A percentile compares a stretch with the other conserved stretches of the same genome.
Conservation (phyloP, 2,113 vertebrate species). For the Rallus limicola region DNA sequence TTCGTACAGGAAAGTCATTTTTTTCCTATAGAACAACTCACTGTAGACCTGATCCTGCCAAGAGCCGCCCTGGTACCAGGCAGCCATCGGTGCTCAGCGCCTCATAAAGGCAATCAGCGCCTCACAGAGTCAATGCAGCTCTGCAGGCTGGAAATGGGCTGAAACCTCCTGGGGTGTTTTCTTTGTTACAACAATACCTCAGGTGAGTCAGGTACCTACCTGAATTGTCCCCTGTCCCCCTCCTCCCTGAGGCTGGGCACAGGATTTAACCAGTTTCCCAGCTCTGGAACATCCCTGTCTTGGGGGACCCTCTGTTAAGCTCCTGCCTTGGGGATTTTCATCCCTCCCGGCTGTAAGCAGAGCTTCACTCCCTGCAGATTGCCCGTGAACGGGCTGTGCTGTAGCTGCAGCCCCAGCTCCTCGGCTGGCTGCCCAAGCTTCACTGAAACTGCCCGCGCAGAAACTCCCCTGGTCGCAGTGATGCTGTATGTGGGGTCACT, state of each 20-base stretch:
- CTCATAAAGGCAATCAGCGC: slow-evolving; percentile 35
- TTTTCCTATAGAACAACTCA: slow-evolving; percentile 35
- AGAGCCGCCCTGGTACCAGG: neutral
- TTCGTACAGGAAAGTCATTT: slow-evolving; percentile 31
- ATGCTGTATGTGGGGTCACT: no score
- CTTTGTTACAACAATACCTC: neutral
- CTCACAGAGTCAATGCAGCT: neutral
- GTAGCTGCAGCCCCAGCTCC: neutral
- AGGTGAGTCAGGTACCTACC: neutral
- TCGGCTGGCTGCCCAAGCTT: neutral
- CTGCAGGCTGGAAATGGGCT: neutral
- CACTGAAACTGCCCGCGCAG: neutral
- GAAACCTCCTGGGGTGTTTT: neutral
- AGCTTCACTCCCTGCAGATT: neutral
- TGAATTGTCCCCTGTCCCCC: no score
- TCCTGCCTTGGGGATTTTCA: neutral
- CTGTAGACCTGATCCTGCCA: slow-evolving; percentile 30
- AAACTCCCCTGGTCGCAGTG: neutral
- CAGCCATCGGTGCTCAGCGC: neutral
- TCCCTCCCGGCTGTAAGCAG: neutral
- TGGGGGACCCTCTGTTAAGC: neutral
- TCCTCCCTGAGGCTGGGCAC: neutral
- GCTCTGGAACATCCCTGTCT: neutral
- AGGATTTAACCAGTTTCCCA: neutral
- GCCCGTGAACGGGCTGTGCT: neutral